Evolutionary conservation across 2,113 vertebrate species (phyloP).

Genomic region (Crotalus viridis): DNA sequence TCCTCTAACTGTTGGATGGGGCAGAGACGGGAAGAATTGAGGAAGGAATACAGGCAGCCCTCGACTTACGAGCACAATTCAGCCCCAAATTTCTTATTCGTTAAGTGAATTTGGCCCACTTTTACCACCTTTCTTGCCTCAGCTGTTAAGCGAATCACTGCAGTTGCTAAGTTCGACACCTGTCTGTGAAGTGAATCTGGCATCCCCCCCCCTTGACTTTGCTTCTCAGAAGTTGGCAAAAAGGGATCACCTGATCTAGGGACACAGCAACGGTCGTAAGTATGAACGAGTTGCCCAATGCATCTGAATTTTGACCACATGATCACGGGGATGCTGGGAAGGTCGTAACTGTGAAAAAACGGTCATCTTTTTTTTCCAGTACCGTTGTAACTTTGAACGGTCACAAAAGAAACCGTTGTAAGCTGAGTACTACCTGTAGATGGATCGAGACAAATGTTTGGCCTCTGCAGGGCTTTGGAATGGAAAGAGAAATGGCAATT

Average conservation of each 20-base stretch:
- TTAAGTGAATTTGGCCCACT: not conserved
- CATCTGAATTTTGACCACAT: not conserved
- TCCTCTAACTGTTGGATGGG: conserved; percentile 75
- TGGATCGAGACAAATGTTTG: not conserved
- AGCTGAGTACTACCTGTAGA: not conserved
- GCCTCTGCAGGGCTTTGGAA: not conserved
- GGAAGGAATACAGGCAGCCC: not conserved
- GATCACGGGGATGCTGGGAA: not conserved
- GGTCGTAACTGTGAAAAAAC: no score
- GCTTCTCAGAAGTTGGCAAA: not conserved
- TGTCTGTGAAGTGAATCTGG: not conserved
- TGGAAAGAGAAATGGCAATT: not conserved
- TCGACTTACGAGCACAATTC: not conserved
- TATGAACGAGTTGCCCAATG: not conserved
- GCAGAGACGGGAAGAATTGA: not conserved
- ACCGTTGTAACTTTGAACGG: no score
- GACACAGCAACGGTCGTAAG: not conserved
- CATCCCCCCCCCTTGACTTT: not conserved
- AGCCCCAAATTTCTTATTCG: not conserved
- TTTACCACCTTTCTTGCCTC: not conserved
- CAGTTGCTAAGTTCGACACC: not conserved
- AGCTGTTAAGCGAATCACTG: not conserved
- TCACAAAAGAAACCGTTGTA: not conserved
- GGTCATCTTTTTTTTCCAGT: no score
- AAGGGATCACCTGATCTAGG: not conserved